These are phyloP conservation scores for Rousettus madagascariensis DNA, from an alignment of 2,797 vertebrate species.

Conservation along the genomic window DNA sequence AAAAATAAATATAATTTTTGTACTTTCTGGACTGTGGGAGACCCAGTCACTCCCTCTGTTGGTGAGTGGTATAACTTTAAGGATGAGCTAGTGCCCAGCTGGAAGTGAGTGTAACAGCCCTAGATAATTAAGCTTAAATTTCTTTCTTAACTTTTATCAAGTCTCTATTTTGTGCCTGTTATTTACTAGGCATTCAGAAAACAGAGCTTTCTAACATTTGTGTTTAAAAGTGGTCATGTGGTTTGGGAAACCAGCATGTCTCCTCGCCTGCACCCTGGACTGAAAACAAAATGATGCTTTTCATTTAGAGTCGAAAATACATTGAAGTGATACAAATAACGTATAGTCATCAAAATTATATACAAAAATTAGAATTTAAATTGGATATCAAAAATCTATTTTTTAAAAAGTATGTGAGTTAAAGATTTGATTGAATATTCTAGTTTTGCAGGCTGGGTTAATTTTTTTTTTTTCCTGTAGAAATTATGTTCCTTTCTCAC, in stretches of 20 bases:
- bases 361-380: not conserved
- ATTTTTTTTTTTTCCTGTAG: not conserved
- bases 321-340: not conserved
- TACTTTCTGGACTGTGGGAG: not conserved
- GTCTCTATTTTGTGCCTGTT: not conserved
- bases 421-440: not conserved
- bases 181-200: not conserved
- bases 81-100: no score
- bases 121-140: not conserved
- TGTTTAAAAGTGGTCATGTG: not conserved
- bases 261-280: fast-evolving
- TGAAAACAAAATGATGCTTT: not conserved
- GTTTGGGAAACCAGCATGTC: not conserved
- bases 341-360: not conserved
- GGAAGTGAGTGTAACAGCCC: not conserved
- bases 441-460: not conserved
- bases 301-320: not conserved
- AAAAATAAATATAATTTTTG: not conserved
- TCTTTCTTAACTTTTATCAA: not conserved
- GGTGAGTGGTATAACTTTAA: not conserved
- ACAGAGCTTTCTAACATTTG: not conserved
- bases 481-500: not conserved
- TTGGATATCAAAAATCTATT: not conserved
- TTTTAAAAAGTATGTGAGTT: not conserved
- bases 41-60: no score